Evolutionary conservation across 92 coral and sea anemone genomes (phyloP), one percentile per base, ranked within the genome.

Genomic region (Pocillopora grandis): DNA sequence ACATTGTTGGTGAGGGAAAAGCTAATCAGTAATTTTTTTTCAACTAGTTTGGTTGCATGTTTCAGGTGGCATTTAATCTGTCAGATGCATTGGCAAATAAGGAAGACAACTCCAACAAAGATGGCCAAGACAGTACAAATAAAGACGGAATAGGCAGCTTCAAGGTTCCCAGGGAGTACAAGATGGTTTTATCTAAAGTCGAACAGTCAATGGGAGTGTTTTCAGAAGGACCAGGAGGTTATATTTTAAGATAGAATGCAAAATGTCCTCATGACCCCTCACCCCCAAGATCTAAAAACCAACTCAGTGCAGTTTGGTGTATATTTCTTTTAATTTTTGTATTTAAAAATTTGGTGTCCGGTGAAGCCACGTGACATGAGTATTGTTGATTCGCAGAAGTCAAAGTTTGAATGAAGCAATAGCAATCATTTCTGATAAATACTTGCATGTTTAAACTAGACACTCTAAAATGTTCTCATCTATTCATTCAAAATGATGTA

Each of bases 181-280:
- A 91, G 66, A 80, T 96, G 91, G 80, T 92, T 63, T 82, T 96
- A 91, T 96, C 98, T 15, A 96, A 94, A 66, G 97, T 94, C 19
- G 98, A 96, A 71, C 98, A 96, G 83, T 88, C 97, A 62, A 85
- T 91, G 76, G 98, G 95, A 56, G 97, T 96, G n/a, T 88, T 96
- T 78, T 94, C 98, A 58, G 92, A 96, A 62, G 92, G 93, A 19
- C 87, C 90, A 70, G 58, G 86, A 84, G 97, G 97, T 93, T 60
- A 9, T 67, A 48, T 15, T 61, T 18, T 3, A 18, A 10, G 27
- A 61, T 10, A 20, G 69, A 17, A 17, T 42, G 10, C 2, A 6
- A 57, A 33, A 31, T 10, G 23, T 20, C 33, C 37, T 42, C 31
- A 70, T 5, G 23, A 70, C 19, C 75, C 16, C 15, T 70, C 13